Evolutionary conservation across 2,797 vertebrate species (phyloP).

Genomic region (Arnoldichthys spilopterus): DNA sequence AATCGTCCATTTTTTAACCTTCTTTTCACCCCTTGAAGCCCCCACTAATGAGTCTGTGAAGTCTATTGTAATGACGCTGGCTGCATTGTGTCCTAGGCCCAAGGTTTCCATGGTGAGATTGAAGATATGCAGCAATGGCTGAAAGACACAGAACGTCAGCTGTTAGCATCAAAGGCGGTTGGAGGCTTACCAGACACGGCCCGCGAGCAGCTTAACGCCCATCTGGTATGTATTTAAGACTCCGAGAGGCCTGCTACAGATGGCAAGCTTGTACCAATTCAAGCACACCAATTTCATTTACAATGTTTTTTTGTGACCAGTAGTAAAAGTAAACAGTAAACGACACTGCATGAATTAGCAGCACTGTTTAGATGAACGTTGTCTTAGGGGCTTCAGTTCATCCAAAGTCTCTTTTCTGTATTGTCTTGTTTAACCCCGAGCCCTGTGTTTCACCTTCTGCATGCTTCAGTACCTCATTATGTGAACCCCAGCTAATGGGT

Average conservation of each 20-base stretch:
- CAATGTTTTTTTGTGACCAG: conserved; percentile 58
- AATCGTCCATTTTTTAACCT: conserved; percentile 25
- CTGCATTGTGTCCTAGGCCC: conserved; percentile 88
- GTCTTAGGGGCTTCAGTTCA: background rate
- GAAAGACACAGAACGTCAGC: conserved; percentile 96
- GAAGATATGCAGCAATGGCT: conserved; percentile 99
- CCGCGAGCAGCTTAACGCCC: conserved; percentile 94
- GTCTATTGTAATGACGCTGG: conserved; percentile 75
- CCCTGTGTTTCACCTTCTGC: background rate
- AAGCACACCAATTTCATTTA: conserved; percentile 32
- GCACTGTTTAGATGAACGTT: background rate
- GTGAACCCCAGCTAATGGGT: background rate
- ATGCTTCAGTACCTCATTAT: background rate
- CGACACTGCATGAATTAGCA: conserved; percentile 61
- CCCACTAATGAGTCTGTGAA: conserved; percentile 67
- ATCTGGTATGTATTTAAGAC: conserved; percentile 91
- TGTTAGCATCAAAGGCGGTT: conserved; percentile 95
- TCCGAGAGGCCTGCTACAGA: conserved; percentile 76
- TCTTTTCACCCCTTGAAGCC: conserved; percentile 16
- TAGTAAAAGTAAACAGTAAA: conserved; percentile 79
- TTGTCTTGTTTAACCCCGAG: background rate
- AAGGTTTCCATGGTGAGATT: conserved; percentile 99
- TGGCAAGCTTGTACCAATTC: conserved; percentile 68
- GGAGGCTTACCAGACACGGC: conserved; percentile 99
- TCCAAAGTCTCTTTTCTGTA: no score